A percentile compares a stretch with the other conserved stretches of the same genome.
phyloP scores from a whole-genome alignment of 2,797 vertebrate genomes.

The Emydoidea blandingii region DNA sequence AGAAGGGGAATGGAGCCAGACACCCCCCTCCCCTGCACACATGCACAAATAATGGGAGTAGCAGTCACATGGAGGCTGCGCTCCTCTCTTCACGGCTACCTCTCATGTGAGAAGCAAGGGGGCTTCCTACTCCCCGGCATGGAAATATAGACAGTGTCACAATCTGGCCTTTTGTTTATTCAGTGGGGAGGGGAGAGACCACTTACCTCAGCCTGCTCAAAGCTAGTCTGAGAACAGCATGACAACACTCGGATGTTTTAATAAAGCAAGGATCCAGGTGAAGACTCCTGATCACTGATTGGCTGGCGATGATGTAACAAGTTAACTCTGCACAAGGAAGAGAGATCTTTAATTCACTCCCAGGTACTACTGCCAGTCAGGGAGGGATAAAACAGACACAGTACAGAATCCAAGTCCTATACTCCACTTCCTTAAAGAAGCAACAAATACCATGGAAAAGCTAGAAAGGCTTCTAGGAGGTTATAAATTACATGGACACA shows the following conservation, averaged over 20 bases:
- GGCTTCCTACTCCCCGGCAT: neutral
- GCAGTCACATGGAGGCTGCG: neutral
- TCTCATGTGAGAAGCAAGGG: neutral
- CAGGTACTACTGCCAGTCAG: neutral
- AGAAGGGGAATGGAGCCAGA: neutral
- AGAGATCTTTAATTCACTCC: neutral
- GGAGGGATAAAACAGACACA: neutral
- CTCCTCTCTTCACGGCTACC: neutral
- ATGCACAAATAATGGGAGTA: neutral
- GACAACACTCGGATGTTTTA: fast-evolving
- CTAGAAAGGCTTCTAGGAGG: neutral
- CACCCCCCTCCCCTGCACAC: too few species aligned
- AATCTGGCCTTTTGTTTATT: neutral
- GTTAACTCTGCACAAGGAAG: neutral
- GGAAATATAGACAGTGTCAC: neutral
- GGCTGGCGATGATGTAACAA: neutral
- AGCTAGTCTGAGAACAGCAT: fast-evolving
- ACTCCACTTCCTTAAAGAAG: neutral
- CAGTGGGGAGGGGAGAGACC: neutral
- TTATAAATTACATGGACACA: fast-evolving
- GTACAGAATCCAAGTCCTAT: fast-evolving
- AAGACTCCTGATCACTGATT: neutral
- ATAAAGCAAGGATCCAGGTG: neutral
- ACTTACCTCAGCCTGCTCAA: neutral
- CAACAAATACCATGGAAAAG: fast-evolving